Evolutionary conservation across 2,888 invertebrate genomes (phyloP).

Genomic region (Drosophila kambysellisi): DNA sequence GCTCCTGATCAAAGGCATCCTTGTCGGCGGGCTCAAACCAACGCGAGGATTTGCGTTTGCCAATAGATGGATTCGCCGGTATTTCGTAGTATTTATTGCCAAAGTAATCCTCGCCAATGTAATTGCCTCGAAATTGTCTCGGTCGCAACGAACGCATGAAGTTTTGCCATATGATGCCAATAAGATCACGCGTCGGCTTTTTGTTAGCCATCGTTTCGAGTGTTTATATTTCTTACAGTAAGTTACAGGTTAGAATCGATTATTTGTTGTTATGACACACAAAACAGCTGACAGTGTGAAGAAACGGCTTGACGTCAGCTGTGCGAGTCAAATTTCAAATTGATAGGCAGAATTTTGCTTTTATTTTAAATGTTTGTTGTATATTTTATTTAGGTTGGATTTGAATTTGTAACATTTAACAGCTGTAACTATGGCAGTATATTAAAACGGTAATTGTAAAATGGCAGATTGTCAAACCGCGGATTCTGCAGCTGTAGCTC

Average conservation of each 20-base stretch:
- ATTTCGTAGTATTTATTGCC: constrained; percentile 94
- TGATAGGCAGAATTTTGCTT: background rate
- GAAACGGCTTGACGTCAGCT: constrained; percentile 1
- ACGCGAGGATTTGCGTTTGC: constrained; percentile 88
- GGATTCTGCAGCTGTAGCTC: constrained; percentile 13
- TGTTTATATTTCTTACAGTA: constrained; percentile 36
- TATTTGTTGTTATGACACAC: constrained; percentile 70
- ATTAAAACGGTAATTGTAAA: background rate
- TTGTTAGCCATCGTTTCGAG: constrained; percentile 65
- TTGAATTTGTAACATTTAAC: constrained; percentile 17
- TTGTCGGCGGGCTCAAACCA: constrained; percentile 90
- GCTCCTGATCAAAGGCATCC: constrained; percentile 88
- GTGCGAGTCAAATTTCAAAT: background rate
- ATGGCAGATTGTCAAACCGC: background rate
- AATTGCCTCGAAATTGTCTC: constrained; percentile 86
- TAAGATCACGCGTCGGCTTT: constrained; percentile 82
- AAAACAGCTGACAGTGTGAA: constrained; percentile 60
- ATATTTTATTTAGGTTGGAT: constrained; percentile 17
- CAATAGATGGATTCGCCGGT: constrained; percentile 88
- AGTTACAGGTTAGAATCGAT: constrained; percentile 51
- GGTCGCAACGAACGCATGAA: constrained; percentile 85
- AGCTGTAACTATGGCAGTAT: constrained; percentile 3
- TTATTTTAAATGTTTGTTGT: background rate
- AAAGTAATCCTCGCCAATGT: constrained; percentile 90
- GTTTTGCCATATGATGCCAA: constrained; percentile 83